Evolutionary conservation across 2,888 invertebrate genomes (phyloP), one percentile per base, ranked within the genome.

Genomic region (Bombylius major): DNA sequence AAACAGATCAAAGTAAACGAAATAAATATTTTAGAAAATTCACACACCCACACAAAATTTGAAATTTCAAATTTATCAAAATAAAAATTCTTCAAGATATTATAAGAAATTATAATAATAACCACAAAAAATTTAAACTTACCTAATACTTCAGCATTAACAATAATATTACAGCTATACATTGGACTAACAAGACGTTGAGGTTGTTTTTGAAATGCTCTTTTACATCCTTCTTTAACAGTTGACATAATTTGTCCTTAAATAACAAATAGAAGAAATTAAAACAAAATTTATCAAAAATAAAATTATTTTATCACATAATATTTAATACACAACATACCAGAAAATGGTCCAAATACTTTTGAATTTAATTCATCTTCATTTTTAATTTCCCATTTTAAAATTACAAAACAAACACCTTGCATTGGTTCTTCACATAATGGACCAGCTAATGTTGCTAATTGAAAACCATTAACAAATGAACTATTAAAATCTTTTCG

Each of bases 371-470:
- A 59, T 58, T 70, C 77, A 55, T 72, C 74, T 12, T 65, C 66
- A 51, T 70, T 67, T 46, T 78, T 77, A 46, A 86, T 69, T 1
- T 76, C 78, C 89, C 94, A 97, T 62, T 89, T 86, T 65, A 91
- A 88, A 3, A 98, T 80, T 54, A 89, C 78, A 75, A 97, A 95
- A 23, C 87, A 90, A 1, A 97, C 93, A 3, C 97, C 97, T 77
- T 87, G 88, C 86, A 99, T 86, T 4, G 96, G 95, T 69, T 99
- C 99, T 66, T 96, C 95, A 74, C 98, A 99, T 49, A 99, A 72
- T 0, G 98, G 98, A 0, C 99, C 99, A 47, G 91, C 84, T 54
- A 87, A 73, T 34, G 92, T 83, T 7, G 90, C 89, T 72, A 93
- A 73, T 78, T 92, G 88, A 73, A 94, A 86, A 9, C 91, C 93